Conservation (phyloP, 2,797 vertebrate genomes). For the Argya squamiceps region DNA sequence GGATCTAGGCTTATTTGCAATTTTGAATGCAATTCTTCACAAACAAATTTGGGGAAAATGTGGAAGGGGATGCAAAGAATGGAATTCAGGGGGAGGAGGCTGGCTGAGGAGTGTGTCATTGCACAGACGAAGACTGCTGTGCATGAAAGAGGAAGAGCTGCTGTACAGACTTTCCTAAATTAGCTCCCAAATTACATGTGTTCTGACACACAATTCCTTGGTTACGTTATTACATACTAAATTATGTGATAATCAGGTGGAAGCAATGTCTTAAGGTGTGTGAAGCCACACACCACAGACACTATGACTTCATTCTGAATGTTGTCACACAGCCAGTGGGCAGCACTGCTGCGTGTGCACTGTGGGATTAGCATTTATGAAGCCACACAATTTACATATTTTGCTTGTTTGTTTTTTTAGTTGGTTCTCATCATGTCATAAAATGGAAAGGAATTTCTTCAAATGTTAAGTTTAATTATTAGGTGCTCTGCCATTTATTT, state of each 20-base stretch:
- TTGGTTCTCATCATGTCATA: neutral
- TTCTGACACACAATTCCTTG: neutral
- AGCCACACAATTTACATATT: neutral
- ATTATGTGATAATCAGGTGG: neutral
- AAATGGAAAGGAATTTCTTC: neutral
- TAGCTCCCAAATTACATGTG: neutral
- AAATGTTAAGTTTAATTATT: neutral
- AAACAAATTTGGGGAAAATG: neutral
- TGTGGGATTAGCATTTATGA: neutral
- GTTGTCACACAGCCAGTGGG: neutral
- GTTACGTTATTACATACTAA: neutral
- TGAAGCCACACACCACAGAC: neutral
- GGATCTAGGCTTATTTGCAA: neutral
- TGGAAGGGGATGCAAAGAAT: neutral
- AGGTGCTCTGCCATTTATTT: neutral
- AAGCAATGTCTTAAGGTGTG: neutral
- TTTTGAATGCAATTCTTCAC: neutral
- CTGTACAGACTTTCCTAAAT: neutral
- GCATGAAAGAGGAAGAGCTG: neutral
- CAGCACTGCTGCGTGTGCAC: accelerated
- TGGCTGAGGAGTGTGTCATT: neutral
- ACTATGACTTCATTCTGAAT: neutral
- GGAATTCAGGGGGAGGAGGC: neutral
- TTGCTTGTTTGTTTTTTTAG: neutral
- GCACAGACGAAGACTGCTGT: neutral